phyloP scores from a whole-genome alignment of 2,888 invertebrate species.

The Marasmarcha lunaedactyla region DNA sequence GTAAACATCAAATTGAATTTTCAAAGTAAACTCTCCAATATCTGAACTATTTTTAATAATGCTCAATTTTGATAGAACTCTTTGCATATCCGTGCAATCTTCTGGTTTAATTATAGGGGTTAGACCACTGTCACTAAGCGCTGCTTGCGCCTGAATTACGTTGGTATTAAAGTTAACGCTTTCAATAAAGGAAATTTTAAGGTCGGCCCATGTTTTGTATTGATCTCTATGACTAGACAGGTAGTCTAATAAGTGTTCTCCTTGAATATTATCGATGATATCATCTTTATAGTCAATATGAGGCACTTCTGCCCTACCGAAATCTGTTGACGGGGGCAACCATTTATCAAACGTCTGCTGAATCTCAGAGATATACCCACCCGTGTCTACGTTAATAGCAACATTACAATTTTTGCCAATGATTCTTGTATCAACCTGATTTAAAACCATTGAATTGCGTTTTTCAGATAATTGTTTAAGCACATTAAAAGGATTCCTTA shows the following conservation, averaged over 20 bases:
- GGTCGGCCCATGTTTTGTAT: slow-evolving; percentile 39
- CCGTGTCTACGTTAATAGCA: background rate
- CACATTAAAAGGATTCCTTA: slow-evolving; percentile 49
- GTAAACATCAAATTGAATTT: slow-evolving; percentile 52
- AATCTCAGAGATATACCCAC: slow-evolving; percentile 4
- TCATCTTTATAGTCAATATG: slow-evolving; percentile 19
- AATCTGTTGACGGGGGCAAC: slow-evolving; percentile 39
- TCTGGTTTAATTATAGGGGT: slow-evolving; percentile 33
- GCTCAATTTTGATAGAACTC: slow-evolving; percentile 38
- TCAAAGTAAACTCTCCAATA: slow-evolving; percentile 22
- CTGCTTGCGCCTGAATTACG: slow-evolving; percentile 21
- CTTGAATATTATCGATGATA: slow-evolving; percentile 25
- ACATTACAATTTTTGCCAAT: background rate
- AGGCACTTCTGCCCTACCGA: slow-evolving; percentile 40
- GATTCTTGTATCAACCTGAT: background rate
- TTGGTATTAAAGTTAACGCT: slow-evolving; percentile 31
- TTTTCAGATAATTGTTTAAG: slow-evolving; percentile 34
- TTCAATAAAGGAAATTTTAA: slow-evolving; percentile 38
- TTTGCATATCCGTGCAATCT: slow-evolving; percentile 33
- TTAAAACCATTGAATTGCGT: slow-evolving; percentile 9
- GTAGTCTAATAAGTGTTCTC: slow-evolving; percentile 35
- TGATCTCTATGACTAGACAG: slow-evolving; percentile 25
- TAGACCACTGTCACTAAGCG: slow-evolving; percentile 18
- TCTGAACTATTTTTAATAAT: slow-evolving; percentile 32
- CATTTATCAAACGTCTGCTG: slow-evolving; percentile 29